A percentile compares a stretch with the other conserved stretches of the same genome.
These are phyloP conservation scores for Fissipunctia ypsillon DNA, from an alignment of 2,888 invertebrate genomes.

Conservation along the genomic window DNA sequence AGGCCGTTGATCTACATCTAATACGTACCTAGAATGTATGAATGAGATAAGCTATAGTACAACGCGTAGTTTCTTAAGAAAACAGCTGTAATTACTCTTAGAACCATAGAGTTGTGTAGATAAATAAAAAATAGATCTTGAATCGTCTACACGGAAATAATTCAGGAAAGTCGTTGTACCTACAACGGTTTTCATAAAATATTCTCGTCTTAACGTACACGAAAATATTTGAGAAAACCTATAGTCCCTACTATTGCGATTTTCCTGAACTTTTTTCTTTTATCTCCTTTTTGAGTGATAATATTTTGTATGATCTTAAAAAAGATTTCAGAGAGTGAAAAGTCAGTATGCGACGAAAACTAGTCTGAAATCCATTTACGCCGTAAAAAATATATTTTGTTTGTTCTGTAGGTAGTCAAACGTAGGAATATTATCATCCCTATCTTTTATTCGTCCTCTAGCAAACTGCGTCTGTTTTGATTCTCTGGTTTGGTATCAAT, in stretches of 20 bases:
- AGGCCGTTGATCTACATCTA: slow-evolving; percentile 78
- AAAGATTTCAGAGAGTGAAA: neutral
- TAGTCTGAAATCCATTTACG: neutral
- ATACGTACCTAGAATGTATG: slow-evolving; percentile 68
- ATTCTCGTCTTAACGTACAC: neutral
- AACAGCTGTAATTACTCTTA: neutral
- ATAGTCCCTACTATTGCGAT: neutral
- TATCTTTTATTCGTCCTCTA: neutral
- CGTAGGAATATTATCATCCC: neutral
- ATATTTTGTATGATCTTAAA: neutral
- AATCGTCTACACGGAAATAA: neutral
- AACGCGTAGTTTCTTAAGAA: neutral
- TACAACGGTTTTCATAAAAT: neutral
- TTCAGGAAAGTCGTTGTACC: neutral
- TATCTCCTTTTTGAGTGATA: no score
- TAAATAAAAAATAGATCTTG: no score
- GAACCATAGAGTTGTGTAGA: neutral
- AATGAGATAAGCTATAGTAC: slow-evolving; percentile 29
- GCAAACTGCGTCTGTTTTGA: neutral
- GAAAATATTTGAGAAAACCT: neutral
- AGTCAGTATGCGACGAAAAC: neutral
- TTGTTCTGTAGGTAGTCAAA: neutral
- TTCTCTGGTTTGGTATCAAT: neutral
- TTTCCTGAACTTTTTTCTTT: neutral
- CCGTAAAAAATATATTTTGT: neutral